Evolutionary conservation across 2,113 vertebrate species (phyloP).

Genomic region (Corythornis madagascariensis): DNA sequence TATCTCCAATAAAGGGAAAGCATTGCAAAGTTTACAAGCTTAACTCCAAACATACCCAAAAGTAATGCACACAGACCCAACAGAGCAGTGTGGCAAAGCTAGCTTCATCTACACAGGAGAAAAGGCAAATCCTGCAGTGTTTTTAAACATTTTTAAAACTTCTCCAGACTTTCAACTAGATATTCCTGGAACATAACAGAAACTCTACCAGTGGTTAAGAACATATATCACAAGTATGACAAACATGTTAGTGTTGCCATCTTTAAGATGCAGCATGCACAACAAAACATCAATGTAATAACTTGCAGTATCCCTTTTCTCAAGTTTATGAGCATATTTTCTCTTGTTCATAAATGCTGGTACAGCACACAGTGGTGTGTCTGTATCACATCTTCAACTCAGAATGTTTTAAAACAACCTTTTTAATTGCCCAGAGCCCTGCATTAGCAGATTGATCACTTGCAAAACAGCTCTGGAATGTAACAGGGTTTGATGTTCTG

Average conservation of each 20-base stretch:
- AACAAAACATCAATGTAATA: slow-evolving; percentile 6
- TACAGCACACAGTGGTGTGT: not conserved
- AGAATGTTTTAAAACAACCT: not conserved
- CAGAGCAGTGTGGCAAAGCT: not conserved
- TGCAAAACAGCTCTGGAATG: not conserved
- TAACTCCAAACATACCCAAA: not conserved
- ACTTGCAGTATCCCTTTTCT: slow-evolving; percentile 77
- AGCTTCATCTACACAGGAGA: not conserved
- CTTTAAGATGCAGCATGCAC: slow-evolving; percentile 13
- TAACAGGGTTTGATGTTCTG: not conserved
- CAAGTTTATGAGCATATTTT: not conserved
- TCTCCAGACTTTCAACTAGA: not conserved
- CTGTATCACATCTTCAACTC: not conserved
- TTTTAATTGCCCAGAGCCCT: not conserved
- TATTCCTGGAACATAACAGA: not conserved
- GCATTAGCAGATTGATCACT: not conserved
- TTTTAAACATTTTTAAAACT: not conserved
- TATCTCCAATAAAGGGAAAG: not conserved
- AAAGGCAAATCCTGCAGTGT: not conserved
- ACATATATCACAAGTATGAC: slow-evolving; percentile 7
- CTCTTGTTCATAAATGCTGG: not conserved
- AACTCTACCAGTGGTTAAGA: slow-evolving; percentile 40
- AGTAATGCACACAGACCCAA: not conserved
- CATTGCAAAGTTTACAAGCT: not conserved
- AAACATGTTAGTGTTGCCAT: slow-evolving; percentile 10